Conservation (phyloP, 2,888 invertebrate species). For the Lycaena phlaeas region DNA sequence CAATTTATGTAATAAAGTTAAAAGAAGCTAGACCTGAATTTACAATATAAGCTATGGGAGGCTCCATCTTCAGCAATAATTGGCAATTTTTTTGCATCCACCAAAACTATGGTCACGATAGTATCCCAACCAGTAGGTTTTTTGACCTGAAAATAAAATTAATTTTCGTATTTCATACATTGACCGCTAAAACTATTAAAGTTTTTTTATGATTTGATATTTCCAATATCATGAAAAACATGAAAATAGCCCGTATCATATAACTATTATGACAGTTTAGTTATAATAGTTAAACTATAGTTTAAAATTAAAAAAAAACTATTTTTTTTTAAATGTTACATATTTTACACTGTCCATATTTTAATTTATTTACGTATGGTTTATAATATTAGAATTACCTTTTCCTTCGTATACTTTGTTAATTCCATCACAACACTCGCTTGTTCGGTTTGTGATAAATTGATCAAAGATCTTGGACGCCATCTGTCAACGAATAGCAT, state of each 20-base stretch:
- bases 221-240: too few species aligned
- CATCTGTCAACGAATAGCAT: constrained; percentile 26
- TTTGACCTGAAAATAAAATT: constrained; percentile 12
- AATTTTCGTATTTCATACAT: too few species aligned
- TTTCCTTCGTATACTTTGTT: constrained; percentile 10
- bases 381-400: too few species aligned
- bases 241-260: too few species aligned
- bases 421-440: constrained; percentile 9
- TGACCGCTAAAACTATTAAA: too few species aligned
- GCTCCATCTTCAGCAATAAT: constrained; percentile 40
- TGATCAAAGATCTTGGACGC: constrained; percentile 30
- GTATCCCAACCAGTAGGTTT: constrained; percentile 25
- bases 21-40: constrained; percentile 36
- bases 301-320: too few species aligned
- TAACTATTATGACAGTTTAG: too few species aligned
- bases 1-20: background rate
- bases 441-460: constrained; percentile 9
- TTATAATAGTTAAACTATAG: too few species aligned
- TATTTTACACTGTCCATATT: too few species aligned
- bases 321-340: too few species aligned
- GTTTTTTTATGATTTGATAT: too few species aligned
- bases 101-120: constrained; percentile 42
- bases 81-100: constrained; percentile 48
- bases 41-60: constrained; percentile 42
- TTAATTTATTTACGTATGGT: too few species aligned